phyloP scores from a whole-genome alignment of 2,113 vertebrate species.

The Oplegnathus fasciatus region DNA sequence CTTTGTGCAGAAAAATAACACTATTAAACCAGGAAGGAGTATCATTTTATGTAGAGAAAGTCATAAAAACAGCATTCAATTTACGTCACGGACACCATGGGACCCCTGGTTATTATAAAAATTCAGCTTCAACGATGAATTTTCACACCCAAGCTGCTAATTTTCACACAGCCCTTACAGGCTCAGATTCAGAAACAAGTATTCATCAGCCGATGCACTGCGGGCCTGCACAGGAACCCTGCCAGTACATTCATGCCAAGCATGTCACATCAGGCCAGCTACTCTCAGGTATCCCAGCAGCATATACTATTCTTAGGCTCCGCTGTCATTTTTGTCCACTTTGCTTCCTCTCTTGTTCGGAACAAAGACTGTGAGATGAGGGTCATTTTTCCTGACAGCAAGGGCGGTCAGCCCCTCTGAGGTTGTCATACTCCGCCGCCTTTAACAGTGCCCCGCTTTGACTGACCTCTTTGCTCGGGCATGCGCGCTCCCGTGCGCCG shows the following conservation, averaged over 20 bases:
- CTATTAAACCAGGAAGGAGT: not conserved
- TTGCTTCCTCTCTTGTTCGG: constrained; percentile 56
- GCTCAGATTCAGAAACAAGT: not conserved
- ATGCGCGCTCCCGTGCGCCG: not conserved
- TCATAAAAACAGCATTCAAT: not conserved
- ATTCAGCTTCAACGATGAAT: not conserved
- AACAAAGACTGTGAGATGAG: constrained; percentile 74
- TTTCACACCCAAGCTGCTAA: constrained; percentile 10
- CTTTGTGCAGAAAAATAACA: not conserved
- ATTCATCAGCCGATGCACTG: not conserved
- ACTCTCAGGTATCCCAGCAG: constrained; percentile 52
- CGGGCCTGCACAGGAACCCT: not conserved
- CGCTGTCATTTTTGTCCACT: constrained; percentile 44
- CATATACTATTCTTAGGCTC: constrained; percentile 44
- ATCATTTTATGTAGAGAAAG: not conserved
- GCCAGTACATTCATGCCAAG: constrained; percentile 11
- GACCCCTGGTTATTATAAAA: not conserved
- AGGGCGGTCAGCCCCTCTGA: constrained; percentile 61
- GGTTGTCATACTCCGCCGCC: constrained; percentile 64
- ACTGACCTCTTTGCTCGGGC: constrained; percentile 34
- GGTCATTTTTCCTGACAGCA: constrained; percentile 74
- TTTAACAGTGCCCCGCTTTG: constrained; percentile 26
- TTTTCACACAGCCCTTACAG: constrained; percentile 2
- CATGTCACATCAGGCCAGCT: constrained; percentile 14
- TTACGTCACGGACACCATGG: not conserved